Evolutionary conservation across 2,113 vertebrate genomes (phyloP).

Genomic region (Pteruthius melanotis): DNA sequence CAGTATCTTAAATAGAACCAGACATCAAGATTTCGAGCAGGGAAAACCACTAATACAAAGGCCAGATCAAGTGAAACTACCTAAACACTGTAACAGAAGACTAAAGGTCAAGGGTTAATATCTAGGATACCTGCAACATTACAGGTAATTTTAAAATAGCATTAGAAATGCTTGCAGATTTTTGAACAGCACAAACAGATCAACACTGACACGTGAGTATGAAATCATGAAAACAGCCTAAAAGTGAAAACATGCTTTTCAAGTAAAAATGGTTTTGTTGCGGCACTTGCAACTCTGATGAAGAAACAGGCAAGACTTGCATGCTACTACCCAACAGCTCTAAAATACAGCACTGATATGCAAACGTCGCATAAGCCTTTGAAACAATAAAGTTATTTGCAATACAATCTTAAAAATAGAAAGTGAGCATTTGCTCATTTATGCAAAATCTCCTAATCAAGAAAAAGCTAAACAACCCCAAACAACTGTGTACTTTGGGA

Average conservation of each 20-base stretch:
- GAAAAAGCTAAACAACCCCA: neutral
- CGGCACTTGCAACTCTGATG: neutral
- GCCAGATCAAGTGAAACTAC: neutral
- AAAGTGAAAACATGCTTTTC: neutral
- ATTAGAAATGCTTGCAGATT: neutral
- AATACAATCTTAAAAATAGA: neutral
- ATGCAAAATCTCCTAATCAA: neutral
- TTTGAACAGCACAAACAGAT: neutral
- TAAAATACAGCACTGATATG: neutral
- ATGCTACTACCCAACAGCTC: neutral
- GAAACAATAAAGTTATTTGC: neutral
- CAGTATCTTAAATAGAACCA: neutral
- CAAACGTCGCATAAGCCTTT: neutral
- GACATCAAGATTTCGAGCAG: neutral
- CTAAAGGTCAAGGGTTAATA: neutral
- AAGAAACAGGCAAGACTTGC: neutral
- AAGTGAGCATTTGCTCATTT: neutral
- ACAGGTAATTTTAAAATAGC: neutral
- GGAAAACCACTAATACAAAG: neutral
- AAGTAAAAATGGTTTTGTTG: neutral
- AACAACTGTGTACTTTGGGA: neutral
- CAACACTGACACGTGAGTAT: neutral
- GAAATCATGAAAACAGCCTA: neutral
- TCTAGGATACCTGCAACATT: neutral
- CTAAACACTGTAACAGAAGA: rapidly evolving